A percentile compares a stretch with the other conserved stretches of the same genome.
phyloP scores from a whole-genome alignment of 2,113 vertebrate genomes.

The Natator depressus region DNA sequence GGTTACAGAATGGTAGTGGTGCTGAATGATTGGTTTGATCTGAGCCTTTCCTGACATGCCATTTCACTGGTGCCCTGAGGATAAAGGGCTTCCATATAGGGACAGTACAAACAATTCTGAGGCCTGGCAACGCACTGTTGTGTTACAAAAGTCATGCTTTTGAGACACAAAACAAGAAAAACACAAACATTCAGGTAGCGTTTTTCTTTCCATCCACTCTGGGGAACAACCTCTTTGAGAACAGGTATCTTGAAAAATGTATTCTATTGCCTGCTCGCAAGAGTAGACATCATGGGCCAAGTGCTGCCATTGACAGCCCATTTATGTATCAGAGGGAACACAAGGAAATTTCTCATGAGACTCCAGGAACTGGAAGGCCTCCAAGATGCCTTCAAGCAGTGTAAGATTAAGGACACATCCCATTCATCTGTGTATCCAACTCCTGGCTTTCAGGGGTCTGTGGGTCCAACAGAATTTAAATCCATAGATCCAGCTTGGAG shows the following conservation, averaged over 20 bases:
- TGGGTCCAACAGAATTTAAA: not conserved
- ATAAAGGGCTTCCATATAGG: not conserved
- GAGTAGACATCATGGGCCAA: slow-evolving; percentile 11
- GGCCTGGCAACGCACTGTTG: rapidly evolving
- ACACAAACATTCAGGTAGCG: not conserved
- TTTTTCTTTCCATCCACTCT: not conserved
- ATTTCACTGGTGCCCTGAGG: not conserved
- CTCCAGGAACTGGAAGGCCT: not conserved
- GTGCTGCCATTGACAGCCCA: not conserved
- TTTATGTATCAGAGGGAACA: slow-evolving; percentile 17
- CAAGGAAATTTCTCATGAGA: slow-evolving; percentile 30
- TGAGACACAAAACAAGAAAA: not conserved
- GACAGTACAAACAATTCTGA: not conserved
- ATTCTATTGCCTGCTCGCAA: not conserved
- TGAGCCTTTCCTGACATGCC: not conserved
- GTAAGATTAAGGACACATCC: not conserved
- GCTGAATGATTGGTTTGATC: not conserved
- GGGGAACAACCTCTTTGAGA: not conserved
- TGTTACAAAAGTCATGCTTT: not conserved
- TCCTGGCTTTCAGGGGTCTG: not conserved
- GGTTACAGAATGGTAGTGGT: not conserved
- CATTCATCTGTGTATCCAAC: not conserved
- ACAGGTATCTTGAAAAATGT: not conserved
- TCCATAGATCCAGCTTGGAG: not conserved
- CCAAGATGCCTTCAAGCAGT: slow-evolving; percentile 36